These are phyloP conservation scores for Heliocidaris erythrogramma DNA, from an alignment of 35 echinoderm and acorn worm genomes.

Conservation along the genomic window DNA sequence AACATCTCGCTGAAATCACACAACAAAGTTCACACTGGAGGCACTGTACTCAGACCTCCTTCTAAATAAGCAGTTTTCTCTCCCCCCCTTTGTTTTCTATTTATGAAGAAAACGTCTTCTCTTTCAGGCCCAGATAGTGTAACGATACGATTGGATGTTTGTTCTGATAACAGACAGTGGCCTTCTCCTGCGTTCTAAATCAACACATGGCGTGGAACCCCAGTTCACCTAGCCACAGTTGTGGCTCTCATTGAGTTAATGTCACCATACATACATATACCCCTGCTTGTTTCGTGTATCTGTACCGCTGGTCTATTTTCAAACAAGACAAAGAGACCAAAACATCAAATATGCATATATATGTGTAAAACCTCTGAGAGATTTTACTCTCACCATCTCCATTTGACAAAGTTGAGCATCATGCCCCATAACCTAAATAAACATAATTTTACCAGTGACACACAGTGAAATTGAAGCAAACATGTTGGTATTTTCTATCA, in stretches of 20 bases:
- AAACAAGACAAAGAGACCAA: background rate
- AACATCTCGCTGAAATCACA: background rate
- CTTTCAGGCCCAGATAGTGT: slow-evolving; percentile 16
- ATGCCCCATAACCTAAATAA: too few relatives aligned
- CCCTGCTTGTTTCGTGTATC: background rate
- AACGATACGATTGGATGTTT: slow-evolving; percentile 20
- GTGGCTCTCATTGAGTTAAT: background rate
- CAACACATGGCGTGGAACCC: background rate
- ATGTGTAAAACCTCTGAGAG: background rate
- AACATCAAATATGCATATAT: background rate
- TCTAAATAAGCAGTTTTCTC: slow-evolving; percentile 12
- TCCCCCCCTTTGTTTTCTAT: slow-evolving; percentile 30
- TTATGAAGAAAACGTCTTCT: slow-evolving; percentile 28
- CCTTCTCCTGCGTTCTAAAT: slow-evolving; percentile 30
- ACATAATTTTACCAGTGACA: too few relatives aligned
- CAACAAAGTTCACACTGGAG: background rate
- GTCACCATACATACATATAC: background rate
- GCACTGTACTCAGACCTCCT: slow-evolving; percentile 24
- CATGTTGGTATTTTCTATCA: too few relatives aligned
- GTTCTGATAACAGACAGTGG: background rate
- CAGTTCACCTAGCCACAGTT: background rate
- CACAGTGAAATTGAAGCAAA: too few relatives aligned
- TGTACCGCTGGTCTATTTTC: background rate
- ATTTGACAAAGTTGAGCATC: too few relatives aligned
- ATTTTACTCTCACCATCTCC: background rate